phyloP scores from a whole-genome alignment of 2,888 invertebrate species.

The Chymomyza amoena region DNA sequence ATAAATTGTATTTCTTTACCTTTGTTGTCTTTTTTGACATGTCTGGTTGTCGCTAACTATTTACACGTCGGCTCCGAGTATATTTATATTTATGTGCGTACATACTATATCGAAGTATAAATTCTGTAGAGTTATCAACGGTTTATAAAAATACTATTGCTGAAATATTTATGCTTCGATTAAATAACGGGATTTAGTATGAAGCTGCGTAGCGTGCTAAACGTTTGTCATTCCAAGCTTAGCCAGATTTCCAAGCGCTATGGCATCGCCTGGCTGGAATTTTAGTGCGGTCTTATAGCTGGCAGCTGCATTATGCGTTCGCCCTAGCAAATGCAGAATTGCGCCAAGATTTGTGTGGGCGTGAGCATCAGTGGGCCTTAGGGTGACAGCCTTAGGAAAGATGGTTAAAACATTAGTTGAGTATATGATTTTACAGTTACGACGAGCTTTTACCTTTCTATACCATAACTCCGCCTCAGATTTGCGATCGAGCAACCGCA shows the following conservation, averaged over 20 bases:
- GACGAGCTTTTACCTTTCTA: slow-evolving; percentile 81
- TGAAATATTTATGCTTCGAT: slow-evolving; percentile 34
- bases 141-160: slow-evolving; percentile 70
- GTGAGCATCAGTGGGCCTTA: slow-evolving; percentile 87
- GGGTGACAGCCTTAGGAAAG: slow-evolving; percentile 76
- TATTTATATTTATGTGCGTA: slow-evolving; percentile 54
- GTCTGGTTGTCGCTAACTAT: slow-evolving; percentile 61
- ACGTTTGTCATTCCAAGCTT: slow-evolving; percentile 81
- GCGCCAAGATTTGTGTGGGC: slow-evolving; percentile 97
- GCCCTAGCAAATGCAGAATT: slow-evolving; percentile 95
- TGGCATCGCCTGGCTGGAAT: slow-evolving; percentile 92
- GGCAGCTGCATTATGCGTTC: slow-evolving; percentile 90
- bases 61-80: slow-evolving; percentile 61
- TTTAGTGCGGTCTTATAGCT: slow-evolving; percentile 92
- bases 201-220: slow-evolving; percentile 46
- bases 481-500: slow-evolving; percentile 89
- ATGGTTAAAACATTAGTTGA: background rate
- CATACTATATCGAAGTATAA: slow-evolving; percentile 63
- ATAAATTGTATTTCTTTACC: slow-evolving; percentile 22
- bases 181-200: slow-evolving; percentile 56
- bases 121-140: slow-evolving; percentile 70
- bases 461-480: slow-evolving; percentile 93
- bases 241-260: slow-evolving; percentile 93
- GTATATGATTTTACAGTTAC: background rate
- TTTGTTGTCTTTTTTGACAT: slow-evolving; percentile 29